Base-by-base conservation (phyloP, 37 sponge, comb jelly and placozoan genomes). In the Dysidea cf. avara region DNA sequence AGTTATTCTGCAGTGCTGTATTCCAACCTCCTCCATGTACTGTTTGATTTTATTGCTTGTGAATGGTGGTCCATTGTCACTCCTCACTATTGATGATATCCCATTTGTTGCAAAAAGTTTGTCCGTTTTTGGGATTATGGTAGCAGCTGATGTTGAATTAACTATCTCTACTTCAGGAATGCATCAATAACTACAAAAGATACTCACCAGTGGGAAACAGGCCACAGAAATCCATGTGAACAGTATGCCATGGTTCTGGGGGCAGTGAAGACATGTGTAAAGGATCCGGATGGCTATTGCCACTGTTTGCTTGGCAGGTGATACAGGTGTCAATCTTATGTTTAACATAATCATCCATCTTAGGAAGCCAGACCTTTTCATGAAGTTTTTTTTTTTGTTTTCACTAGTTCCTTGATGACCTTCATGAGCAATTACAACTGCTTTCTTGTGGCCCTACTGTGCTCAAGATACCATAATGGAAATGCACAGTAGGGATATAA, bases 211-310 rank as follows among this genome's bases (percentile, higher is more conserved):
- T 64, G 28, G 66, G 66, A 16, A 64, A 64, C 6, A 38, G 66
- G 11, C 66, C 66, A 64, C 66, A 64, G 14, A 64, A 64, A 38
- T 64, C 66, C 37, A 64, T 36, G 53, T 79, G 52, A 11, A 79
- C 64, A 28, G 80, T 69, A 39, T 79, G 80, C 79, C 78, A 77
- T 48, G 62, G 80, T 46, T 59, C 50, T 26, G 80, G 80, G 57
- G 80, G 71, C 29, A 79, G 51, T 50, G 63, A 51, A 36, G 71
- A 70, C 80, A 79, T 79, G 39, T 79, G 63, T 2, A 78, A 61
- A 1, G 71, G 70, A 16, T 69, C 71, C 1, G 80, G 33, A n/a
- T n/a, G n/a, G n/a, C n/a, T n/a, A n/a, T n/a, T n/a, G n/a, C n/a
- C n/a, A 56, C 58, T 7, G 14, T 56, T 56, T 56, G 58, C 58